Percentiles rank a stretch among this genome's conserved stretches.
These are phyloP conservation scores for Eulemur albifrons DNA, from an alignment of 2,797 vertebrate genomes.

Conservation along the genomic window DNA sequence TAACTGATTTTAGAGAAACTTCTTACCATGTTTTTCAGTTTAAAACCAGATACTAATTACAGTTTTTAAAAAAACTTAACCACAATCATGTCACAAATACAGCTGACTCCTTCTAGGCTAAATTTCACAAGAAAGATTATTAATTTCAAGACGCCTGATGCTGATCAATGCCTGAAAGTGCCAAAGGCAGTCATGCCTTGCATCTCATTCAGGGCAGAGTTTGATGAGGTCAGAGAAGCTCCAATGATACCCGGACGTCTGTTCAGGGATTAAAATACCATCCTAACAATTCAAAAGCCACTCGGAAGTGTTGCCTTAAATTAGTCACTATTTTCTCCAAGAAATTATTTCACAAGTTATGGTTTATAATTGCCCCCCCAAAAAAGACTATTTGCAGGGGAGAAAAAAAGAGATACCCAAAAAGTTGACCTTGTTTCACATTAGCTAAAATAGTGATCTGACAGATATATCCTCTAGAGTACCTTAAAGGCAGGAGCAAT, in stretches of 20 bases:
- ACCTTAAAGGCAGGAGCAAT: not conserved
- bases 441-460: not conserved
- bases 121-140: constrained; percentile 3
- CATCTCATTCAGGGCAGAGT: not conserved
- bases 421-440: constrained; percentile 28
- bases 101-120: not conserved
- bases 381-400: not conserved
- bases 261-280: not conserved
- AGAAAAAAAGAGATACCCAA: not conserved
- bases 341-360: constrained; percentile 44
- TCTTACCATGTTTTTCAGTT: not conserved
- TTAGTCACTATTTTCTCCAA: not conserved
- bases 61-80: constrained; percentile 9
- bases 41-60: constrained; percentile 25
- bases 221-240: not conserved
- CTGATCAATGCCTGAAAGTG: not conserved
- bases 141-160: constrained; percentile 33
- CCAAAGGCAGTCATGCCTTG: not conserved
- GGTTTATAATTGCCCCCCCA: not conserved
- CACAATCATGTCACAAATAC: not conserved
- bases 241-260: not conserved
- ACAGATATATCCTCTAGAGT: not conserved
- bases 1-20: constrained; percentile 19
- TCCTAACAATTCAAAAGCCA: constrained; percentile 24
- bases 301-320: not conserved